Evolutionary conservation across 2,888 invertebrate genomes (phyloP), one percentile per base, ranked within the genome.

Genomic region (Noctua pronuba): DNA sequence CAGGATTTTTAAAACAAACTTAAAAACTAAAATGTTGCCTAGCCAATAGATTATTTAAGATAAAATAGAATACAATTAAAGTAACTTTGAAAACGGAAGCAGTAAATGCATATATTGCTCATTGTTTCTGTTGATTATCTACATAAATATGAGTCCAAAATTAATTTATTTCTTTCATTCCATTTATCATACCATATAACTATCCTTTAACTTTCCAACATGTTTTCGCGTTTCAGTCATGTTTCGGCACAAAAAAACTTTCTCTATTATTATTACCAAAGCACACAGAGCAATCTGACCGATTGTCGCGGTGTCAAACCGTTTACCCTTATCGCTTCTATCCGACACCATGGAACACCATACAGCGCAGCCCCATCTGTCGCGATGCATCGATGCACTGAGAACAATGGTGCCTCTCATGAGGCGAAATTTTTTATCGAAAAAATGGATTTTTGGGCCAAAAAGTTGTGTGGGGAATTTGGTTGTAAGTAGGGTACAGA

Each of bases 251-350:
- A 49, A 28, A 44, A 38, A 31, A 75, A 75, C 65, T 75, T 80
- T 83, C 62, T 52, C 31, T 70, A 18, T 73, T 80, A 80, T 79
- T 78, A 79, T 72, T 78, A 76, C 60, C 58, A 88, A 79, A 58
- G 58, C 60, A 81, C 44, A 79, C 69, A 81, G 86, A 82, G 88
- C 84, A 88, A 85, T 91, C 86, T 94, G 94, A 94, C 94, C 95
- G 95, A 95, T 95, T 94, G 94, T 86, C 88, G 77, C 90, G 94
- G 95, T 95, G 95, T 94, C 94, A 94, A 94, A 95, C 91, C 93
- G 94, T 94, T 95, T 95, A 93, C 95, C 95, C 94, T 94, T 95
- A 95, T 95, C 95, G 90, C 87, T 84, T 88, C 79, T 83, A 85
- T 80, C 79, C 86, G 65, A 89, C 85, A 86, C 86, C 70, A 80